Evolutionary conservation across 2,797 vertebrate species (phyloP), one percentile per base, ranked within the genome.

Genomic region (Onychomys arenicola): DNA sequence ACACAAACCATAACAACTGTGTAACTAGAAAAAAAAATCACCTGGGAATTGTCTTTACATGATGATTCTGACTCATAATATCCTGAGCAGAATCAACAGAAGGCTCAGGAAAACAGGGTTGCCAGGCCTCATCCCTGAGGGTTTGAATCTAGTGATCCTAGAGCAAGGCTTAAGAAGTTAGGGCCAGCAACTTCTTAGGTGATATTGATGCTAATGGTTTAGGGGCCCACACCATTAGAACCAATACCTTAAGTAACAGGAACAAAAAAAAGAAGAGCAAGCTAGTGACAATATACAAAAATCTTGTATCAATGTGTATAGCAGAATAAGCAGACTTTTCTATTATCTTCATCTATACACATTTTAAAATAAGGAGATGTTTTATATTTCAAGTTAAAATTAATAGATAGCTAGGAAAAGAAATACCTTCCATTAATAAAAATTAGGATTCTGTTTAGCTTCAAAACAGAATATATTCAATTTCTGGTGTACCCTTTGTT

Each of bases 301-400:
- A 27, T 5, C 2, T 46, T 46, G 10, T 65, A 75, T 49, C 34
- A 17, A 4, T 61, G 17, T 49, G 34, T 21, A 69, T 55, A 90
- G 21, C 13, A 90, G 32, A 85, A 21, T 8, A 90, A 63, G 91
- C 0, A 91, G 43, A 90, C n/a, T 78, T 91, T 82, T 88, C 25
- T 12, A 37, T 83, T 63, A 82, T 43, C 21, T 3, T 29, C 19
- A 43, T 57, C 12, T 75, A 80, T 9, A 82, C 88, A 76, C 90
- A 75, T 71, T 73, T 87, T 69, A 73, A 75, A 34, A 34, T 29
- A 90, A 89, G 85, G 1, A 16, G 29, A 13, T 80, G 8, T 67
- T 95, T 82, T 75, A 86, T 34, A 91, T 63, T 94, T 82, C 88
- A 95, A 83, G 32, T 43, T 87, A 82, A 91, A 93, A 96, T 78